Percentiles rank a stretch among this genome's conserved stretches.
Evolutionary conservation across 2,113 vertebrate species (phyloP).

Genomic region (Cynoglossus semilaevis): DNA sequence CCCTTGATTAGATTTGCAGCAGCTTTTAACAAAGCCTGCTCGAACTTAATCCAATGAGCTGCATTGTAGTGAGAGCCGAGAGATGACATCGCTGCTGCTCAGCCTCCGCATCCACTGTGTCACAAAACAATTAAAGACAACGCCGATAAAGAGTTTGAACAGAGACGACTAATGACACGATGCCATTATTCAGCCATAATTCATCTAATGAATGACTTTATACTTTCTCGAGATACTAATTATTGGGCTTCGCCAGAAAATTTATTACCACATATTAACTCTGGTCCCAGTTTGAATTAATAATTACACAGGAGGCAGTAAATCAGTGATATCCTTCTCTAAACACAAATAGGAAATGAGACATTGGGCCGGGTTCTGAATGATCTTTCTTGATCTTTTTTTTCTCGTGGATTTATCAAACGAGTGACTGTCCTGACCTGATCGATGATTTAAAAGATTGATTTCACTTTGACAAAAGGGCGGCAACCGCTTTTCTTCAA

Average conservation of each 20-base stretch:
- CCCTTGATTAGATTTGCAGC: constrained; percentile 70
- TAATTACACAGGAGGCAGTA: neutral
- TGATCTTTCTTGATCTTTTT: neutral
- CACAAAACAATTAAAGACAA: constrained; percentile 37
- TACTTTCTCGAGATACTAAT: neutral
- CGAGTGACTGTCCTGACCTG: neutral
- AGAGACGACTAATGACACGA: constrained; percentile 7
- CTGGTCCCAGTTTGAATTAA: constrained; percentile 3
- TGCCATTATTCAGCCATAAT: constrained; percentile 13
- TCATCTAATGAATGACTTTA: neutral
- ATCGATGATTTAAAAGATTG: neutral
- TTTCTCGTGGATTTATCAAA: neutral
- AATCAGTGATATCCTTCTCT: neutral
- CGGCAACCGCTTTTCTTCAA: no score
- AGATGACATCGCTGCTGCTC: constrained; percentile 58
- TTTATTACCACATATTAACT: neutral
- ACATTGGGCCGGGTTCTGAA: neutral
- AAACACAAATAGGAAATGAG: neutral
- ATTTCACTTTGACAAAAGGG: neutral
- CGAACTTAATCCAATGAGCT: constrained; percentile 69
- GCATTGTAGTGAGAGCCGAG: constrained; percentile 50
- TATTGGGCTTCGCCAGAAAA: neutral
- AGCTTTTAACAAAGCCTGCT: constrained; percentile 73
- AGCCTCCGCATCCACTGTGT: constrained; percentile 40
- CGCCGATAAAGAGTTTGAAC: constrained; percentile 33